Percentiles rank a stretch among this genome's conserved stretches.
Conservation (phyloP, 2,797 vertebrate species). For the Pempheris klunzingeri region DNA sequence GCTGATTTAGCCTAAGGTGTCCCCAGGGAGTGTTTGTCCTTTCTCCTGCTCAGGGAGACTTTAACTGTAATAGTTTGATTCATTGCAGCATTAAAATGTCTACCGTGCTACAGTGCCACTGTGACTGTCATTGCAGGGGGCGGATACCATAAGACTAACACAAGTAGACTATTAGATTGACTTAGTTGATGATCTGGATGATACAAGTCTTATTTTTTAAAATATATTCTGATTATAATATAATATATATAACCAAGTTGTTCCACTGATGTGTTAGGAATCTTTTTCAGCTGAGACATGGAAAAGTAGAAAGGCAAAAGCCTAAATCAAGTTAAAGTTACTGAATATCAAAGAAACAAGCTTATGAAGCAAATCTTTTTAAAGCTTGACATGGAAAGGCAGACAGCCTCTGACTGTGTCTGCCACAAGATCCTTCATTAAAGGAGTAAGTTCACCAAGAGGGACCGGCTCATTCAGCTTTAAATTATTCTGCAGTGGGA, state of each 20-base stretch:
- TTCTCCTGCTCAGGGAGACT: slow-evolving; percentile 57
- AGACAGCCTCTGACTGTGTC: slow-evolving; percentile 15
- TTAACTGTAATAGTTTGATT: slow-evolving; percentile 77
- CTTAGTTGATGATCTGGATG: slow-evolving; percentile 17
- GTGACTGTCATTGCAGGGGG: slow-evolving; percentile 37
- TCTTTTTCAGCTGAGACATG: neutral
- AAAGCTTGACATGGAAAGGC: slow-evolving; percentile 24
- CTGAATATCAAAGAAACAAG: slow-evolving; percentile 13
- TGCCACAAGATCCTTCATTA: slow-evolving; percentile 53
- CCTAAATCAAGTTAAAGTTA: slow-evolving; percentile 4
- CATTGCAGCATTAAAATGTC: slow-evolving; percentile 63
- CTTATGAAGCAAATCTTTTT: slow-evolving; percentile 19
- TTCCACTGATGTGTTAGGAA: neutral
- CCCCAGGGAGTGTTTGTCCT: slow-evolving; percentile 79
- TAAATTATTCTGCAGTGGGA: slow-evolving; percentile 65
- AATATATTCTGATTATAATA: too few species aligned
- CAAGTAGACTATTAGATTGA: slow-evolving; percentile 1
- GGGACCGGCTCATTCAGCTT: slow-evolving; percentile 61
- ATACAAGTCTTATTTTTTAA: too few species aligned
- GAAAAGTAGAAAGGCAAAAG: neutral
- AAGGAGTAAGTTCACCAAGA: slow-evolving; percentile 44
- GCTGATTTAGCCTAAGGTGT: slow-evolving; percentile 71
- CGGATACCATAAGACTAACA: slow-evolving; percentile 35
- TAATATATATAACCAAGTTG: too few species aligned
- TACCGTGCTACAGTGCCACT: slow-evolving; percentile 33